Base-by-base conservation (phyloP, 2,113 vertebrate genomes). In the Oenanthe melanoleuca region DNA sequence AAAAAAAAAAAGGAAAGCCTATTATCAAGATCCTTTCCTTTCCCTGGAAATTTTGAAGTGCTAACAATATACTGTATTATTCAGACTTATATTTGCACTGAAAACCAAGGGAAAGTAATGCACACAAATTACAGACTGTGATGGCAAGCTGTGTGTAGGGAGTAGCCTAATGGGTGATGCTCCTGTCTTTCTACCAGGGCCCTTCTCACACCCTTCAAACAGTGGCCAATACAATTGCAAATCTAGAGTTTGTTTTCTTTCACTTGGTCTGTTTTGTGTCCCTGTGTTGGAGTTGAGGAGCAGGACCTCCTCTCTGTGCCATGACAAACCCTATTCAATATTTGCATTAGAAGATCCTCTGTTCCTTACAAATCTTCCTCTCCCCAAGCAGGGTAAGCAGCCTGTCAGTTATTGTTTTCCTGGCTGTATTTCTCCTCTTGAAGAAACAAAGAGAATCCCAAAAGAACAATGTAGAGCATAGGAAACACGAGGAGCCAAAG, bases 101-200 rank as follows among this genome's bases (percentile, higher is more conserved):
- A 64, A 90, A 94, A 88, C 33, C 25, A 83, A 74, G 44, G 23
- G 47, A 84, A 78, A 83, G 40, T 15, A 80, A 86, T 56, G 50
- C 28, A 77, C n/a, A 25, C 24, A 80, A 64, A 67, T 73, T 80
- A 47, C 44, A 79, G 63, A 11, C 81, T 87, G 44, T 50, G 47
- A n/a, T 45, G 55, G 38, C 42, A 82, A 77, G 59, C 42, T 59
- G n/a, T 1, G 0, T 28, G 16, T 28, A 37, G 2, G 9, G 59
- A 80, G 44, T 40, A 77, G 65, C 26, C 40, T 53, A 33, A 73
- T 0, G 0, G 0, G 0, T 37, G 55, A 16, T 86, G 37, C 29
- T 60, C 52, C 60, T 38, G 38, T 66, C 67, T 34, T 87, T 66
- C 65, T 56, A 31, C 23, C 28, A 34, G 66, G 29, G 67, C 21